phyloP scores from a whole-genome alignment of 2,888 invertebrate genomes.

The Ariolimax columbianus region DNA sequence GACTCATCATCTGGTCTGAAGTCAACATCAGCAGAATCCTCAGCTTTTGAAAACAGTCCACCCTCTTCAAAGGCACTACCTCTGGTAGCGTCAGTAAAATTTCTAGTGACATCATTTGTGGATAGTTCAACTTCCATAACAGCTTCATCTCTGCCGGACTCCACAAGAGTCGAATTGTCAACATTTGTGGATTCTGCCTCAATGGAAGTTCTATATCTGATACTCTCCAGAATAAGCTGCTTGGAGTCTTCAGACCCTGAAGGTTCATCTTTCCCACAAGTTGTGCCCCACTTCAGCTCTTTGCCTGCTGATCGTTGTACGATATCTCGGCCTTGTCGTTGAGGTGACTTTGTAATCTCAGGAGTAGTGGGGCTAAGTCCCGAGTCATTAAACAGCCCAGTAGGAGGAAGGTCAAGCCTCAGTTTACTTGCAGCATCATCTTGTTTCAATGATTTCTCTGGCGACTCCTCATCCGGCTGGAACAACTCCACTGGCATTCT shows the following conservation, averaged over 20 bases:
- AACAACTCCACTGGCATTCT: constrained; percentile 49
- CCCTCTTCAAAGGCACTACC: background rate
- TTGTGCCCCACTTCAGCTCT: background rate
- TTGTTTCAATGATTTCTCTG: constrained; percentile 37
- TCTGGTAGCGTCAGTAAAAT: background rate
- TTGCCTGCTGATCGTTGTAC: background rate
- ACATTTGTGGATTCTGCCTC: background rate
- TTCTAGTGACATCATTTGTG: background rate
- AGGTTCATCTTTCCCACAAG: background rate
- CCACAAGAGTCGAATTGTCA: background rate
- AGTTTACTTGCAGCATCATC: constrained; percentile 12
- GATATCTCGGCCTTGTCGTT: background rate
- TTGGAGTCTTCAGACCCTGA: background rate
- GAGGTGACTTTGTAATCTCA: background rate
- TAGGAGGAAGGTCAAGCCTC: constrained; percentile 6
- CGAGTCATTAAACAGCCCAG: constrained; percentile 32
- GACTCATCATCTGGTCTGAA: background rate
- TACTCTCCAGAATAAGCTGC: background rate
- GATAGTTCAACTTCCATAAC: background rate
- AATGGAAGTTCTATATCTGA: background rate
- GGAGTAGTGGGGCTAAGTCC: constrained; percentile 18
- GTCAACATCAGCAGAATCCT: background rate
- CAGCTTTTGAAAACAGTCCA: background rate
- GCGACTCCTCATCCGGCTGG: constrained; percentile 50
- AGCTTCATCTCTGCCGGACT: background rate